Percentiles rank a stretch among this genome's conserved stretches.
phyloP scores from a whole-genome alignment of 2,113 vertebrate genomes.

The Murina feae region DNA sequence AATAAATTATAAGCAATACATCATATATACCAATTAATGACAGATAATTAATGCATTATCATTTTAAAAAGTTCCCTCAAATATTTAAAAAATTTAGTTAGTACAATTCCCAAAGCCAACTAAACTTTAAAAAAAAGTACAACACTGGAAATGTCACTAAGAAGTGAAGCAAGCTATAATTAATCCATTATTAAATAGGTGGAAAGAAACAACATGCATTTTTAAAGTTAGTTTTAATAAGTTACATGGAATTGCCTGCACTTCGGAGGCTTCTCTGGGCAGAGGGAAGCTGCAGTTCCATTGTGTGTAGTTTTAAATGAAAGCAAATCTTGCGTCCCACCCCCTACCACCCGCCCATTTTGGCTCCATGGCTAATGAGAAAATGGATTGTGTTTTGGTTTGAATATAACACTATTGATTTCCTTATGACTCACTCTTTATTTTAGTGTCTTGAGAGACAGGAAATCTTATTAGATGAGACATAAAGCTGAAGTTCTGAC shows the following conservation, averaged over 20 bases:
- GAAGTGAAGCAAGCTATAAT: not conserved
- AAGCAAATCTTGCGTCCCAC: not conserved
- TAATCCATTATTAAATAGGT: conserved; percentile 63
- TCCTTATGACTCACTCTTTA: conserved; percentile 48
- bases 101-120: not conserved
- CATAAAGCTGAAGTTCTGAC: conserved; percentile 12
- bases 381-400: conserved; percentile 62
- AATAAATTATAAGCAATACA: not conserved
- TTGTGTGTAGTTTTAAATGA: conserved; percentile 37
- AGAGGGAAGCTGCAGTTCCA: conserved; percentile 24
- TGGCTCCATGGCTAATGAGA: conserved; percentile 60
- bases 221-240: conserved; percentile 61
- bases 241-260: conserved; percentile 48
- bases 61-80: not conserved
- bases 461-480: conserved; percentile 48
- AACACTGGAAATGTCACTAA: not conserved
- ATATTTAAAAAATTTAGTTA: not conserved
- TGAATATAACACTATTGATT: conserved; percentile 63
- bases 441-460: conserved; percentile 50
- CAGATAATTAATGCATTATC: not conserved
- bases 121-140: not conserved
- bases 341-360: not conserved
- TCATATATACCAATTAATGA: not conserved
- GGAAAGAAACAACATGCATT: conserved; percentile 22
- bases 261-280: conserved; percentile 26